phyloP scores from a whole-genome alignment of 1,140 invertebrate genomes.

The Drosophila melanica region DNA sequence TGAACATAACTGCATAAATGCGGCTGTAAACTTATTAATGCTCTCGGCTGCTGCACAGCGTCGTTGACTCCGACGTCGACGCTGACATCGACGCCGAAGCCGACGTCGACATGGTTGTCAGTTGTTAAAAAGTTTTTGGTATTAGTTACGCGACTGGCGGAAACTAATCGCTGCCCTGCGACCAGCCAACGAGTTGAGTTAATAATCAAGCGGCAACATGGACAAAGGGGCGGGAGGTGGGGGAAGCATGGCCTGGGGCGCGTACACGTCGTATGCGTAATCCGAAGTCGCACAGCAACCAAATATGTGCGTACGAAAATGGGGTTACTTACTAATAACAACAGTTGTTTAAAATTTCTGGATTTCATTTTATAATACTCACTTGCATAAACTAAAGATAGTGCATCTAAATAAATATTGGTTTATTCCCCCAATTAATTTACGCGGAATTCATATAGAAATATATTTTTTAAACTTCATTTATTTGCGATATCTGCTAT shows the following conservation, averaged over 20 bases:
- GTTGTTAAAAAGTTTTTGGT: conserved; percentile 42
- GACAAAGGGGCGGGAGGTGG: background rate
- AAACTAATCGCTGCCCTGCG: conserved; percentile 30
- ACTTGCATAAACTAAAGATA: no score
- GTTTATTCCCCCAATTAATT: no score
- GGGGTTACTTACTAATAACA: no score
- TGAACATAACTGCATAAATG: conserved; percentile 77
- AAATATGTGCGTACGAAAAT: no score
- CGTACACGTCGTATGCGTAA: conserved; percentile 35
- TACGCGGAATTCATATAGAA: no score
- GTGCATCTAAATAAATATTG: no score
- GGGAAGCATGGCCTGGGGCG: background rate
- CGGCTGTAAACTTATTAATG: conserved; percentile 80
- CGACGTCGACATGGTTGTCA: background rate
- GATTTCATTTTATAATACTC: no score
- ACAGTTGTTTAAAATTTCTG: no score
- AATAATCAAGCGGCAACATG: background rate
- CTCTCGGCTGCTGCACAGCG: conserved; percentile 17
- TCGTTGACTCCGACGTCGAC: conserved; percentile 1
- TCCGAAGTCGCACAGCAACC: background rate
- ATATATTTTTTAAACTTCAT: no score
- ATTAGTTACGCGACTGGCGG: conserved; percentile 42
- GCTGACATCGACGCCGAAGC: conserved; percentile 1
- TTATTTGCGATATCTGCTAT: no score
- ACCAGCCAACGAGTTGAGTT: conserved; percentile 6